Percentiles rank a stretch among this genome's conserved stretches.
phyloP scores from a whole-genome alignment of 2,797 vertebrate species.

The Mionectes olivaceus region DNA sequence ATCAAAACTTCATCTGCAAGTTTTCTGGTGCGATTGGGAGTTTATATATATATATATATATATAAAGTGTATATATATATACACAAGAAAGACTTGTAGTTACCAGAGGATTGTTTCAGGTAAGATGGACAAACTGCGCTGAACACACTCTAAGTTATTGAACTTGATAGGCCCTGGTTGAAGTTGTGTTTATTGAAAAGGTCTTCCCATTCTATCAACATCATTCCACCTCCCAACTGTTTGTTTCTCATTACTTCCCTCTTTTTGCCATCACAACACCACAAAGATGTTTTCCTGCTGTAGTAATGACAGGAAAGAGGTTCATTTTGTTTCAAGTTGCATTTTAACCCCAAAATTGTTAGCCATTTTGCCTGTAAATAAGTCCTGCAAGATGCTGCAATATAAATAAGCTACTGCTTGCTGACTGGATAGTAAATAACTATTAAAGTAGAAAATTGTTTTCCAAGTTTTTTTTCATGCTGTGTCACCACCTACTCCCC shows the following conservation, averaged over 20 bases:
- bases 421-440: background rate
- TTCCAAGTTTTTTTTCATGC: background rate
- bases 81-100: background rate
- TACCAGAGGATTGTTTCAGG: background rate
- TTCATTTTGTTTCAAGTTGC: background rate
- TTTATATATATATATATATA: background rate
- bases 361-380: background rate
- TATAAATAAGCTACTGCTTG: background rate
- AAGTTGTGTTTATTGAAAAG: background rate
- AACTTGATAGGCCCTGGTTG: background rate
- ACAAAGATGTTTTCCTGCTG: background rate
- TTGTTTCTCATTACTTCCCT: fast-evolving
- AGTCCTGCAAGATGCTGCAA: background rate
- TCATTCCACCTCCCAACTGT: background rate
- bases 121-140: background rate
- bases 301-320: background rate
- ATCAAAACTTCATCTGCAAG: background rate
- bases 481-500: background rate
- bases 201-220: background rate
- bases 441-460: background rate
- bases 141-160: background rate
- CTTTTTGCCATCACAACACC: background rate
- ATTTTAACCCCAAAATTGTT: background rate
- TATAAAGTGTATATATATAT: no score
- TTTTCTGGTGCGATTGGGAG: background rate